Percentiles rank a stretch among this genome's conserved stretches.
phyloP scores from a whole-genome alignment of 2,113 vertebrate genomes.

The Plestiodon gilberti region DNA sequence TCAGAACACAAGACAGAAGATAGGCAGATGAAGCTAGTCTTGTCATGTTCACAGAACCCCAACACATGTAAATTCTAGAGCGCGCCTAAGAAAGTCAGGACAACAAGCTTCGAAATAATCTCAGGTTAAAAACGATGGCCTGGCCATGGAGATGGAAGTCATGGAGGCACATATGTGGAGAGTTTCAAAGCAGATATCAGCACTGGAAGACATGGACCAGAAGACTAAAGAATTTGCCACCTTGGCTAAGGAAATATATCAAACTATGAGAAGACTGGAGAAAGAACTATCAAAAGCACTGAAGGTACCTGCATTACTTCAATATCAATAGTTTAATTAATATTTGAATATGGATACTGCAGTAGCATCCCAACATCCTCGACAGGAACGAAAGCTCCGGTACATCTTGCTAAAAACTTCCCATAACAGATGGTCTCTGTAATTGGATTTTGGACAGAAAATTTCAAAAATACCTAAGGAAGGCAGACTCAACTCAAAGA shows the following conservation, averaged over 20 bases:
- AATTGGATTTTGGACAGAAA: background rate
- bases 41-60: background rate
- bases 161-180: accelerated
- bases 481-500: background rate
- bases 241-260: background rate
- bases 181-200: accelerated
- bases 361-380: background rate
- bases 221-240: slow-evolving; percentile 2
- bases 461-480: background rate
- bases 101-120: background rate
- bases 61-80: background rate
- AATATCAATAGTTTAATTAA: background rate
- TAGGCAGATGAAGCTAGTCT: background rate
- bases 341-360: background rate
- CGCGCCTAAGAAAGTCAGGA: background rate
- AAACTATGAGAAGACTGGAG: background rate
- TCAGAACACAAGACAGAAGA: background rate
- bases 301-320: background rate
- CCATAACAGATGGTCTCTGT: background rate
- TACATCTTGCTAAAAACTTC: background rate
- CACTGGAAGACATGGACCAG: background rate
- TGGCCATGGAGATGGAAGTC: background rate
- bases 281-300: background rate
- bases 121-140: accelerated
- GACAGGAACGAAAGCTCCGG: background rate